Conservation (phyloP, 2,797 vertebrate genomes). For the Tenualosa thibaudeaui region DNA sequence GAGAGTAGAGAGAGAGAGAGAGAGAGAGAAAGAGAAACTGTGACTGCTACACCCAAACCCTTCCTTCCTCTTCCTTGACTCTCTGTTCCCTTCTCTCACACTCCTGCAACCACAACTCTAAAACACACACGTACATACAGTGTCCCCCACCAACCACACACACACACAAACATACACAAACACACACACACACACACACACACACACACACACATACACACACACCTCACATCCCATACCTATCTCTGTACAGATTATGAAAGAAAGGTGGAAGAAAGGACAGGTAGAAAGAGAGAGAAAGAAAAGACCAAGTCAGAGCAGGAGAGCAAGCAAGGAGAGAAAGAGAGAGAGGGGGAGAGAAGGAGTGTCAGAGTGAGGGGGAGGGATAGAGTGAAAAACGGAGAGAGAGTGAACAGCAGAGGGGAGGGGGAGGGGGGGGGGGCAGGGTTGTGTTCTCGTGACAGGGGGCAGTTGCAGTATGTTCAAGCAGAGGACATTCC, state of each 20-base stretch:
- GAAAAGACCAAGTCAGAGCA: not conserved
- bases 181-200: slow-evolving; percentile 4
- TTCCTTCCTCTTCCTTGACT: slow-evolving; percentile 12
- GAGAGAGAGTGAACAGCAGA: not conserved
- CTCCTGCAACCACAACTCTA: not conserved
- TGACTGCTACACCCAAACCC: not conserved
- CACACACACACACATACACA: not conserved
- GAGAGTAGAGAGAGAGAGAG: not conserved
- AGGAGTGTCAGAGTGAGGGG: not conserved
- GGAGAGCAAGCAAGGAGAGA: not conserved
- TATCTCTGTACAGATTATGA: not conserved
- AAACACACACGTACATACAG: not conserved
- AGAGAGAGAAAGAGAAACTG: not conserved
- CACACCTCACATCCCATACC: not conserved
- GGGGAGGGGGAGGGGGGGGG: slow-evolving; percentile 29
- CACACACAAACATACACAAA: not conserved
- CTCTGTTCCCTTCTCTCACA: not conserved
- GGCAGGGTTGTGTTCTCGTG: slow-evolving; percentile 58
- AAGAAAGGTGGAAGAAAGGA: not conserved
- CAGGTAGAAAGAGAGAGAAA: not conserved
- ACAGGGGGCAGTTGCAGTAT: slow-evolving; percentile 65
- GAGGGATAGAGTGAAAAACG: not conserved
- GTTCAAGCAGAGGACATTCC: slow-evolving; percentile 69
- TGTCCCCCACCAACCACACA: not conserved
- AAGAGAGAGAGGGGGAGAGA: not conserved